Evolutionary conservation across 2,797 vertebrate species (phyloP).

Genomic region (Chaunax sp.): DNA sequence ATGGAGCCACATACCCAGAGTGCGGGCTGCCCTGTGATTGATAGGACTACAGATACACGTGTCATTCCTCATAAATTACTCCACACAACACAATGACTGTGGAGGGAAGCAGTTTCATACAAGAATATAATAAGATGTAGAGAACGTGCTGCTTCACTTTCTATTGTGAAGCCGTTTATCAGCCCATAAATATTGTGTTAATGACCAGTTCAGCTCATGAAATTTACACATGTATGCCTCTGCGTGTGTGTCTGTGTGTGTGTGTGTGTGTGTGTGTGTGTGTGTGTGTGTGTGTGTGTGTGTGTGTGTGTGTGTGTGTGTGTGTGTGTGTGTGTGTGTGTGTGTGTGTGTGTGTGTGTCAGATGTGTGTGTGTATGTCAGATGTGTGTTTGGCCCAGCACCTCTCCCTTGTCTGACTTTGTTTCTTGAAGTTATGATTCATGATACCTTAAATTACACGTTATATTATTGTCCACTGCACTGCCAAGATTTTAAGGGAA

Average conservation of each 20-base stretch:
- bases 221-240: constrained; percentile 37
- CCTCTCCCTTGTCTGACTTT: constrained; percentile 46
- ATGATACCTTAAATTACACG: constrained; percentile 70
- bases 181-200: constrained; percentile 63
- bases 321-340: constrained; percentile 3
- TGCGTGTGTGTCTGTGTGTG: not conserved
- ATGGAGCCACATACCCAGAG: constrained; percentile 28
- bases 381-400: constrained; percentile 44
- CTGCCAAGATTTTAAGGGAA: constrained; percentile 62
- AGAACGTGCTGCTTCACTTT: constrained; percentile 30
- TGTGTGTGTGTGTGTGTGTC: constrained; percentile 8
- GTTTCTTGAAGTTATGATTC: constrained; percentile 54
- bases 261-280: no score
- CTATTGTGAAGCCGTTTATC: constrained; percentile 33
- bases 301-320: not conserved
- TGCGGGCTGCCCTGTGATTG: not conserved
- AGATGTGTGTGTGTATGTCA: not conserved
- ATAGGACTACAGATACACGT: not conserved
- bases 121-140: constrained; percentile 6
- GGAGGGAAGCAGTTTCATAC: not conserved
- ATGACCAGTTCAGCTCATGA: constrained; percentile 60
- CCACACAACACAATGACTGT: not conserved
- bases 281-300: no score
- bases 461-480: constrained; percentile 59
- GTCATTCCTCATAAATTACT: constrained; percentile 14